phyloP scores from a whole-genome alignment of 2,113 vertebrate species.

The Lethenteron reissneri region DNA sequence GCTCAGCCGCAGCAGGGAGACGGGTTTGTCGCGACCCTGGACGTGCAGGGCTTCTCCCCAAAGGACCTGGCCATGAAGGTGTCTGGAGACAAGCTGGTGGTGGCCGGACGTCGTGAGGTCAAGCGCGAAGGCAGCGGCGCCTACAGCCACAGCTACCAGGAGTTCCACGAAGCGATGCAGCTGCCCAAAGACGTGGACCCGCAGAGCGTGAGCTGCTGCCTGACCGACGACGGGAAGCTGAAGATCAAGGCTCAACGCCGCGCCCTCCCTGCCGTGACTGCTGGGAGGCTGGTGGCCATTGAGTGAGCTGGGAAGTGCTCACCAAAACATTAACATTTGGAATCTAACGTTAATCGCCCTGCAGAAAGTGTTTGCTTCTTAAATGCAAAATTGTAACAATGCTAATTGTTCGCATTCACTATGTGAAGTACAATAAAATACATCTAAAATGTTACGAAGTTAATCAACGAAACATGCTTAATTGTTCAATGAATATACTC shows the following conservation, averaged over 20 bases:
- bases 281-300: background rate
- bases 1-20: too few species aligned
- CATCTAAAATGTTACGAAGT: too few species aligned
- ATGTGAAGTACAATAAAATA: too few species aligned
- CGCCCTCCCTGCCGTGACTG: background rate
- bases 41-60: background rate
- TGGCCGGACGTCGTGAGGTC: background rate
- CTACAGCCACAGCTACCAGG: conserved; percentile 1
- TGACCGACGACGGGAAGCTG: background rate
- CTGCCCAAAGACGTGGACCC: background rate
- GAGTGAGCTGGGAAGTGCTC: background rate
- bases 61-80: background rate
- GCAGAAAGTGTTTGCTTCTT: too few species aligned
- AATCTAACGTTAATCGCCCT: too few species aligned
- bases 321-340: background rate
- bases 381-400: too few species aligned
- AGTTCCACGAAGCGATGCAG: background rate
- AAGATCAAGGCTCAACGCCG: background rate
- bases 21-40: background rate
- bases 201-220: conserved; percentile 1
- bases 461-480: too few species aligned
- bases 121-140: background rate
- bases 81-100: background rate
- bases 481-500: too few species aligned
- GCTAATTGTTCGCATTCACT: too few species aligned